Evolutionary conservation across 1,140 invertebrate species (phyloP).

Genomic region (Neuroterus valhalla): DNA sequence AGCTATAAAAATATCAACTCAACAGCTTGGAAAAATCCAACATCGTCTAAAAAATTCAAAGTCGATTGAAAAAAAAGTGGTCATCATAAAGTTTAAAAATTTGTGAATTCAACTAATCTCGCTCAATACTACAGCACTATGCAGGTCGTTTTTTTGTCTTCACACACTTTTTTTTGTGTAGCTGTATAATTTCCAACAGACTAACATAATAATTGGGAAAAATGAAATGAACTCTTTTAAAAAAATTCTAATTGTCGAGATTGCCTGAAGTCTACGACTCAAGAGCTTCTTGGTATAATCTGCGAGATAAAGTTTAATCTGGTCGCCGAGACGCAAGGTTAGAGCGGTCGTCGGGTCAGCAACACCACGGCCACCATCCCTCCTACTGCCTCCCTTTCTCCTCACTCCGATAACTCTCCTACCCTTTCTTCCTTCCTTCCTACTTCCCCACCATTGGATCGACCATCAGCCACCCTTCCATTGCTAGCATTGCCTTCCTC

Average conservation of each 20-base stretch:
- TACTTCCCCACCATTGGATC: conserved; percentile 40
- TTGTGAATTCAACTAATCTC: too few species aligned
- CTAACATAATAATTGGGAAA: neutral
- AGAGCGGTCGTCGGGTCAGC: conserved; percentile 73
- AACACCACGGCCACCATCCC: conserved; percentile 68
- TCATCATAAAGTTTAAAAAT: too few species aligned
- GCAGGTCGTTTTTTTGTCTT: too few species aligned
- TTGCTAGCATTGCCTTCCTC: conserved; percentile 34
- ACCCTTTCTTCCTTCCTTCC: conserved; percentile 49
- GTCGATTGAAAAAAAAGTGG: too few species aligned
- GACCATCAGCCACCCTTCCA: neutral
- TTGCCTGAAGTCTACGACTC: neutral
- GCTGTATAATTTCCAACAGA: too few species aligned
- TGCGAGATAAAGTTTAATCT: conserved; percentile 54
- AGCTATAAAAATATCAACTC: too few species aligned
- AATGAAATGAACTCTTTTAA: neutral
- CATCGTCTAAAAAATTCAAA: too few species aligned
- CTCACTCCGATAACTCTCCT: conserved; percentile 35
- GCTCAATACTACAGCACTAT: too few species aligned
- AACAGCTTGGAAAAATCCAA: too few species aligned
- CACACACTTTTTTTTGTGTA: too few species aligned
- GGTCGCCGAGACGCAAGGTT: conserved; percentile 66
- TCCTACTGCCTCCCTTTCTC: conserved; percentile 45
- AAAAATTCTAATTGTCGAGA: conserved; percentile 19
- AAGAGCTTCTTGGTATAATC: conserved; percentile 43